A percentile compares a stretch with the other conserved stretches of the same genome.
Conservation (phyloP, 1,140 invertebrate species). For the Lordiphosa collinella region DNA sequence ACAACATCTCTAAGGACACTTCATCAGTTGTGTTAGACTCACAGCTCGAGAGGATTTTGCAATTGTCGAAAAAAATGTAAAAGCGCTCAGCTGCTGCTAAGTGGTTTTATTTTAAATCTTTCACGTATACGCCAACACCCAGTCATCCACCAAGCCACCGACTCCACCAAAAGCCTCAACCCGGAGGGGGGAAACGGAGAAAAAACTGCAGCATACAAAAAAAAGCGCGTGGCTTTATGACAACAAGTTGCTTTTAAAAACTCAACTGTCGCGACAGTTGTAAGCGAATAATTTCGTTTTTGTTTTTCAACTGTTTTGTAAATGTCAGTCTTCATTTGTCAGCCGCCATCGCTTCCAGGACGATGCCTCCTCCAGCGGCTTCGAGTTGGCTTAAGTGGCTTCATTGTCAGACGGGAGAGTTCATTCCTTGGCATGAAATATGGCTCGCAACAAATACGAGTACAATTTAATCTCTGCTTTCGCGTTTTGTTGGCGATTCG, state of each 20-base stretch:
- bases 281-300: slow-evolving; percentile 51
- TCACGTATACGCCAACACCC: slow-evolving; percentile 45
- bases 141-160: background rate
- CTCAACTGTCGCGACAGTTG: slow-evolving; percentile 70
- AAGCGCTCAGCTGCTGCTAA: slow-evolving; percentile 47
- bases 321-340: slow-evolving; percentile 79
- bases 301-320: slow-evolving; percentile 73
- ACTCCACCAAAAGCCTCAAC: background rate
- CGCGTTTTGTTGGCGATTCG: slow-evolving; percentile 23
- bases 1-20: slow-evolving; percentile 40
- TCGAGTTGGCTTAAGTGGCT: slow-evolving; percentile 67
- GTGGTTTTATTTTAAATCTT: slow-evolving; percentile 79
- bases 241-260: slow-evolving; percentile 77
- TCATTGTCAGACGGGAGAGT: slow-evolving; percentile 58
- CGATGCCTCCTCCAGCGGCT: background rate
- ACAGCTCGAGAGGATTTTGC: slow-evolving; percentile 47
- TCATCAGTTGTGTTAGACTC: slow-evolving; percentile 30
- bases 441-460: slow-evolving; percentile 28
- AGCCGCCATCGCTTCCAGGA: slow-evolving; percentile 33
- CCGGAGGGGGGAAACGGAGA: background rate
- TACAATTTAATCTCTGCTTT: slow-evolving; percentile 45
- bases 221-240: slow-evolving; percentile 42
- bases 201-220: slow-evolving; percentile 18
- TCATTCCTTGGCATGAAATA: slow-evolving; percentile 53
- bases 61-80: slow-evolving; percentile 62